Evolutionary conservation across 2,113 vertebrate genomes (phyloP).

Genomic region (Lipotes vexillifer): DNA sequence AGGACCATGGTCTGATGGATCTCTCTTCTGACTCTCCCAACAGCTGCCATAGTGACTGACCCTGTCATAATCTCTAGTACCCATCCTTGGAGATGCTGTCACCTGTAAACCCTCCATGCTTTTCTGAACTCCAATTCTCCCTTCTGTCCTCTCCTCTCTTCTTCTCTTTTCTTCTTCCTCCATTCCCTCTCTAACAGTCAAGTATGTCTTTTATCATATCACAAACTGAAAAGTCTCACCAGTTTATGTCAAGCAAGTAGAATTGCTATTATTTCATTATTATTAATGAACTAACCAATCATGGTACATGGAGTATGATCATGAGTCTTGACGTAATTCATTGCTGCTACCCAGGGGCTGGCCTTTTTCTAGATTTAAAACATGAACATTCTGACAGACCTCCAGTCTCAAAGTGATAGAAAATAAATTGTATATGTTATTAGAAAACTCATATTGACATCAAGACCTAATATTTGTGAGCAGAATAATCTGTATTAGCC

Average conservation of each 20-base stretch:
- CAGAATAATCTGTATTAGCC: background rate
- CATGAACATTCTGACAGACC: background rate
- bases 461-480: background rate
- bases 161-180: background rate
- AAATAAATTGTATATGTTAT: background rate
- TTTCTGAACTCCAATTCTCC: background rate
- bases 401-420: background rate
- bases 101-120: background rate
- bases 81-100: background rate
- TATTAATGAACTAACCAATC: background rate
- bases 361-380: background rate
- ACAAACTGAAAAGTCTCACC: background rate
- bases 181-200: background rate
- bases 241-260: background rate
- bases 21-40: background rate
- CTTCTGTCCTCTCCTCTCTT: background rate
- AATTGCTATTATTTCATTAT: background rate
- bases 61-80: background rate
- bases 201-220: background rate
- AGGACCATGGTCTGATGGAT: background rate
- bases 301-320: background rate
- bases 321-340: background rate
- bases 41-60: background rate
- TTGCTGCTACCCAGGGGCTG: background rate
- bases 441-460: background rate